phyloP scores from a whole-genome alignment of 2,113 vertebrate species.

The Oncorhynchus gorbuscha region DNA sequence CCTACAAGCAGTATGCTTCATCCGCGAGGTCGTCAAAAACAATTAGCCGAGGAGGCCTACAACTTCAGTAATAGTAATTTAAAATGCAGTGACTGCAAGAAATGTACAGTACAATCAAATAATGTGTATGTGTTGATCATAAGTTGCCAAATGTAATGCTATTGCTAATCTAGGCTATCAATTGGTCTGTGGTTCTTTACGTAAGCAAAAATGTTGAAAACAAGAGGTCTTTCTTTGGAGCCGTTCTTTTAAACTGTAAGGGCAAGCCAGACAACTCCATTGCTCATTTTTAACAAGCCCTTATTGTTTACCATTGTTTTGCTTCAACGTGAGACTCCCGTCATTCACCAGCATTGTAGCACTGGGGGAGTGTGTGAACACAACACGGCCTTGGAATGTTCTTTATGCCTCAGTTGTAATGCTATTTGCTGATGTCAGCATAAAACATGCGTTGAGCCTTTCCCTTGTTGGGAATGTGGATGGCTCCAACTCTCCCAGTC shows the following conservation, averaged over 20 bases:
- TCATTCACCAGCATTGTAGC: neutral
- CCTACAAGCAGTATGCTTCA: too few relatives aligned
- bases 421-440: constrained; percentile 1
- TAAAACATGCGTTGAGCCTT: neutral
- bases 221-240: neutral
- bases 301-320: constrained; percentile 1
- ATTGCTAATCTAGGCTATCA: too few relatives aligned
- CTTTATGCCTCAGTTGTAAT: neutral
- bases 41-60: too few relatives aligned
- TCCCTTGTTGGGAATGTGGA: neutral
- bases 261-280: neutral
- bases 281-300: constrained; percentile 13
- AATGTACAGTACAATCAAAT: too few relatives aligned
- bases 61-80: too few relatives aligned
- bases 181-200: neutral
- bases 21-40: neutral
- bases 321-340: neutral
- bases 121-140: too few relatives aligned
- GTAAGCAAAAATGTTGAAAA: neutral
- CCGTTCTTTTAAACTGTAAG: neutral
- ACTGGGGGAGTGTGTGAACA: constrained; percentile 3
- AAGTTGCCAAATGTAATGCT: too few relatives aligned
- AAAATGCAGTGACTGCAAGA: too few relatives aligned
- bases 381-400: neutral
- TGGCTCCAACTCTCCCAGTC: too few relatives aligned